phyloP scores from a whole-genome alignment of 2,797 vertebrate genomes.

The Mastacembelus armatus region DNA sequence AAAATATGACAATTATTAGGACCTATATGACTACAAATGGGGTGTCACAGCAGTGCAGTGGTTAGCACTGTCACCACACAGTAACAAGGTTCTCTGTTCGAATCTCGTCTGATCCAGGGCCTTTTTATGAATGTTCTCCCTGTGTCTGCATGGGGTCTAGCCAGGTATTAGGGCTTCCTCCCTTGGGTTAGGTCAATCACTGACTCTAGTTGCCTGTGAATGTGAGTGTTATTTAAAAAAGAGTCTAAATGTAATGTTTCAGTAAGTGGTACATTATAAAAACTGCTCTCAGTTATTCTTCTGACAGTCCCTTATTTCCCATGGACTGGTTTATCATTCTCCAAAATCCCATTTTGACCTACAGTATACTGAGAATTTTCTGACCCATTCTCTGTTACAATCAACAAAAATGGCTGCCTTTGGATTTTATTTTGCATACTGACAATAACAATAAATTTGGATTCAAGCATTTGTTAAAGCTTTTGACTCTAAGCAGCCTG shows the following conservation, averaged over 20 bases:
- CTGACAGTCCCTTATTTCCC: slow-evolving; percentile 31
- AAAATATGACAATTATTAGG: neutral
- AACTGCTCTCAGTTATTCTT: slow-evolving; percentile 43
- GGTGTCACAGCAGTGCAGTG: no score
- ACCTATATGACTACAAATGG: no score
- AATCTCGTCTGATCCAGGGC: no score
- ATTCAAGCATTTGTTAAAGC: slow-evolving; percentile 14
- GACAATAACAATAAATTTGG: neutral
- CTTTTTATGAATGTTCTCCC: no score
- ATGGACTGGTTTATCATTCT: slow-evolving; percentile 40
- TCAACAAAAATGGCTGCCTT: slow-evolving; percentile 14
- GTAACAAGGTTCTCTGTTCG: no score
- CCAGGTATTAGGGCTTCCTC: no score
- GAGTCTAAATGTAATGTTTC: slow-evolving; percentile 25
- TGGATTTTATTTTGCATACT: slow-evolving; percentile 18
- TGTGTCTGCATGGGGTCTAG: no score
- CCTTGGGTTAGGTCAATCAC: no score
- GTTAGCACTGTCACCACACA: no score
- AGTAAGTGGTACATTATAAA: slow-evolving; percentile 39
- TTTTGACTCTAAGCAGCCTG: slow-evolving; percentile 1
- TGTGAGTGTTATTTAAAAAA: no score
- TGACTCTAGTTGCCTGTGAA: no score
- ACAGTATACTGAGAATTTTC: slow-evolving; percentile 16
- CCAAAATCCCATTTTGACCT: slow-evolving; percentile 37
- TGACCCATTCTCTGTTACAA: slow-evolving; percentile 39